phyloP scores from a whole-genome alignment of 2,113 vertebrate genomes.

The Microcebus ravelobensis region DNA sequence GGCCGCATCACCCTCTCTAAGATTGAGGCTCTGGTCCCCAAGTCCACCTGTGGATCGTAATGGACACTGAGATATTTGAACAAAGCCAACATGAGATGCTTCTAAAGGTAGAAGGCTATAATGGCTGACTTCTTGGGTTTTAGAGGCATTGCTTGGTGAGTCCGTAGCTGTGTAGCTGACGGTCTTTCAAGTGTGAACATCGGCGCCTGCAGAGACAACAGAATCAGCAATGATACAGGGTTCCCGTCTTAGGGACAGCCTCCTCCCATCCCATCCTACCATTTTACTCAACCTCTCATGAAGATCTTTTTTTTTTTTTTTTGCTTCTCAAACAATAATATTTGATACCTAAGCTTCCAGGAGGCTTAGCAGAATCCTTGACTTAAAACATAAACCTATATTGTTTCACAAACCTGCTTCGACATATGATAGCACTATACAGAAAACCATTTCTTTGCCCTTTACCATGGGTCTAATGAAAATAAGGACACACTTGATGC shows the following conservation, averaged over 20 bases:
- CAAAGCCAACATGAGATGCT: neutral
- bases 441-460: neutral
- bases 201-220: no score
- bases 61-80: neutral
- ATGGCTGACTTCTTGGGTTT: neutral
- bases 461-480: neutral
- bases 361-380: neutral
- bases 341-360: neutral
- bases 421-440: neutral
- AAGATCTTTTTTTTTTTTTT: neutral
- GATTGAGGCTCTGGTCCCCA: neutral
- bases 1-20: neutral
- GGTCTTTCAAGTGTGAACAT: neutral
- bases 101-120: neutral
- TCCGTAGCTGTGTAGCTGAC: neutral
- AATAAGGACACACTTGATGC: neutral
- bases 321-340: neutral
- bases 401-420: neutral
- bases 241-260: neutral
- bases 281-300: neutral
- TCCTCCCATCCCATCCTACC: neutral
- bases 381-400: neutral
- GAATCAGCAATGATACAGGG: neutral
- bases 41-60: neutral
- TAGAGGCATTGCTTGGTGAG: neutral